A percentile compares a stretch with the other conserved stretches of the same genome.
phyloP scores from a whole-genome alignment of 2,888 invertebrate genomes.

The Prosopocoilus inquinatus region DNA sequence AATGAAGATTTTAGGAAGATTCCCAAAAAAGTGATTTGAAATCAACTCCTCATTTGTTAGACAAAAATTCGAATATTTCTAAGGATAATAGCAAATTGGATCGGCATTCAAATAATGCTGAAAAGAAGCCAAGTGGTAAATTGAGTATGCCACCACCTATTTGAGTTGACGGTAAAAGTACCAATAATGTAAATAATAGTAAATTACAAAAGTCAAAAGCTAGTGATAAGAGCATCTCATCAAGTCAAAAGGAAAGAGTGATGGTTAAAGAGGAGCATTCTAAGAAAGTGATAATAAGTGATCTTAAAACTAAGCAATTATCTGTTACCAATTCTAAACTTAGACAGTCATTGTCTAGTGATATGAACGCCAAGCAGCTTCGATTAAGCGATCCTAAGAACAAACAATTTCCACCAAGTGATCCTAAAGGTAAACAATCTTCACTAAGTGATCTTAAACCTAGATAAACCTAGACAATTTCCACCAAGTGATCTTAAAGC shows the following conservation, averaged over 20 bases:
- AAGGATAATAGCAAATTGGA: slow-evolving; percentile 4
- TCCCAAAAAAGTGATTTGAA: not conserved
- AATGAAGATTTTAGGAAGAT: not conserved
- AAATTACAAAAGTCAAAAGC: not conserved
- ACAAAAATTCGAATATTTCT: slow-evolving; percentile 9
- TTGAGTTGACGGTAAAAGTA: slow-evolving; percentile 1
- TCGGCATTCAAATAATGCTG: not conserved
- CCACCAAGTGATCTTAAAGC: slow-evolving; percentile 39
- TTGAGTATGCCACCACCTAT: not conserved
- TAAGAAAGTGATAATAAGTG: not conserved
- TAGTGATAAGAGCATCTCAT: not conserved
- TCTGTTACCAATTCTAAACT: slow-evolving; percentile 10
- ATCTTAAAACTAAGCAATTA: slow-evolving; percentile 8
- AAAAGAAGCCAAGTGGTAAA: not conserved
- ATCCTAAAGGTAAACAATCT: slow-evolving; percentile 50
- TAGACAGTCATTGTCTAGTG: slow-evolving; percentile 23
- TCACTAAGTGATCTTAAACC: slow-evolving; percentile 44
- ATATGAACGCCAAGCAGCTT: slow-evolving; percentile 47
- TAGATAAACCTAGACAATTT: slow-evolving; percentile 54
- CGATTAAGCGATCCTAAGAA: slow-evolving; percentile 53
- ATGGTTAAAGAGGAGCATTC: not conserved
- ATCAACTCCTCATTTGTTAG: slow-evolving; percentile 3
- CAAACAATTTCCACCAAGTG: slow-evolving; percentile 43
- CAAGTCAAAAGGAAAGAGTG: slow-evolving; percentile 3
- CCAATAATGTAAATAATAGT: not conserved